phyloP scores from a whole-genome alignment of 2,797 vertebrate species.

The Columba guinea region DNA sequence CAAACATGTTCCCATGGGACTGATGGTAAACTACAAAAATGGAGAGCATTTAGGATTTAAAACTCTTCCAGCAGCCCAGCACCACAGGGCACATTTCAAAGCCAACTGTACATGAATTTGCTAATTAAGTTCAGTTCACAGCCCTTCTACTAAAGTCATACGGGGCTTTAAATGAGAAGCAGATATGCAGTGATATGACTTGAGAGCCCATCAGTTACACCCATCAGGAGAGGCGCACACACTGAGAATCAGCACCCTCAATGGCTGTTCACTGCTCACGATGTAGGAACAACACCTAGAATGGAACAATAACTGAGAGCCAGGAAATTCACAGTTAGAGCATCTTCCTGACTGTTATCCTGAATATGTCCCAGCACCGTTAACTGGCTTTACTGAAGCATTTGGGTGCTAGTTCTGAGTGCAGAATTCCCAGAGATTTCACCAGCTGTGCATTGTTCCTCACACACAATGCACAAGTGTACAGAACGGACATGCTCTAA shows the following conservation, averaged over 20 bases:
- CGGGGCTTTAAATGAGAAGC: not conserved
- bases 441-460: not conserved
- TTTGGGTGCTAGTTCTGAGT: not conserved
- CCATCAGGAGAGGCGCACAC: not conserved
- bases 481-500: not conserved
- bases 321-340: not conserved
- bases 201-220: not conserved
- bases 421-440: not conserved
- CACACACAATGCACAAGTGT: rapidly evolving
- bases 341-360: not conserved
- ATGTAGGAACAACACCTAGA: not conserved
- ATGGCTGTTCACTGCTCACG: not conserved
- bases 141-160: not conserved
- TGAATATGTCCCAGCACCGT: not conserved
- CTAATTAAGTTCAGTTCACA: not conserved
- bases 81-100: not conserved
- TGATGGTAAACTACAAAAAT: not conserved
- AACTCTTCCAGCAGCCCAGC: not conserved
- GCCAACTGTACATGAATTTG: not conserved
- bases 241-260: not conserved
- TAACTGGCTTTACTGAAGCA: not conserved
- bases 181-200: not conserved
- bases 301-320: not conserved
- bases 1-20: slow-evolving; percentile 22
- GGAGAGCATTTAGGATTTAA: slow-evolving; percentile 16